Percentiles rank a stretch among this genome's conserved stretches.
phyloP scores from a whole-genome alignment of 2,113 vertebrate genomes.

The Sander lucioperca region DNA sequence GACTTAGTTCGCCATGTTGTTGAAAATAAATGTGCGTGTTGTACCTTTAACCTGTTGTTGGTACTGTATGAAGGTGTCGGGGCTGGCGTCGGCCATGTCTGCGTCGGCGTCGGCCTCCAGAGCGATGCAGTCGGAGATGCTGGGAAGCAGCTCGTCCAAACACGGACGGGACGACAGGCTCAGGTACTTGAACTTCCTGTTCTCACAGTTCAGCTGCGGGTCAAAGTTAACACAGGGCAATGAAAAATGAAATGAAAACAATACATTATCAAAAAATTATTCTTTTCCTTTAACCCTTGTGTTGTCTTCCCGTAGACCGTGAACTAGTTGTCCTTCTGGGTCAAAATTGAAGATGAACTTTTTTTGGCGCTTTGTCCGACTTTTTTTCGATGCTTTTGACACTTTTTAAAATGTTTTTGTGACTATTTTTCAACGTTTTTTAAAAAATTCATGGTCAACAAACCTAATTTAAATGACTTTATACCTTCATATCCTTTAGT shows the following conservation, averaged over 20 bases:
- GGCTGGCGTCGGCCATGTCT: slow-evolving; percentile 70
- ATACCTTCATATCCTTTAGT: too few species aligned
- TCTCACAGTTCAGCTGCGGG: slow-evolving; percentile 85
- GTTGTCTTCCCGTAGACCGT: too few species aligned
- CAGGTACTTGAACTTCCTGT: slow-evolving; percentile 87
- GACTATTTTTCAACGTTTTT: too few species aligned
- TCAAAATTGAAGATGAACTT: too few species aligned
- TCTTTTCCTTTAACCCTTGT: neutral
- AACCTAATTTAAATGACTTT: too few species aligned
- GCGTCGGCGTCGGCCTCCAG: slow-evolving; percentile 70
- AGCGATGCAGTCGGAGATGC: slow-evolving; percentile 84
- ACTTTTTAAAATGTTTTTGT: too few species aligned
- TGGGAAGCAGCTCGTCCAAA: slow-evolving; percentile 85
- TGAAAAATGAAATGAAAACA: too few species aligned
- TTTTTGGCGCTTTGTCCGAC: too few species aligned
- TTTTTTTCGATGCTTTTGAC: too few species aligned
- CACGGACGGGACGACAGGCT: slow-evolving; percentile 83
- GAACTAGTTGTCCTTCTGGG: too few species aligned
- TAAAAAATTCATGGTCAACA: too few species aligned
- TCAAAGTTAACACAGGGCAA: slow-evolving; percentile 10
- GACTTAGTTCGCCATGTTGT: neutral
- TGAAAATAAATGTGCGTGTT: neutral
- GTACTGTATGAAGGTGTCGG: slow-evolving; percentile 81
- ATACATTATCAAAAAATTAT: too few species aligned
- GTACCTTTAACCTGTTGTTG: slow-evolving; percentile 87